phyloP scores from a whole-genome alignment of 2,113 vertebrate species.

The Anhinga rufa region DNA sequence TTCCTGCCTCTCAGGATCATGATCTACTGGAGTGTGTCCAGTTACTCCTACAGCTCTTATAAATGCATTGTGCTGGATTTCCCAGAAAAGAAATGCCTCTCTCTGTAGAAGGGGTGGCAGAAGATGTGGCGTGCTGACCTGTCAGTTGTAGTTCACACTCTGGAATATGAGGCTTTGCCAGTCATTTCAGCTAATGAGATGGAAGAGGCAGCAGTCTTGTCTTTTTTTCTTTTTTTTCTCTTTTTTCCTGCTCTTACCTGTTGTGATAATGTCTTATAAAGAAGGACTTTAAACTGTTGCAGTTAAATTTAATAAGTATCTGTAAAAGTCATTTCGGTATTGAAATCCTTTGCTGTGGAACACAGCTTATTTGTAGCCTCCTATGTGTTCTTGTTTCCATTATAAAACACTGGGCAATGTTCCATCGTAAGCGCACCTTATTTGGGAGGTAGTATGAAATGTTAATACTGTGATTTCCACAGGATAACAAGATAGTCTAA shows the following conservation, averaged over 20 bases:
- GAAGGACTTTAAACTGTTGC: background rate
- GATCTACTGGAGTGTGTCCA: background rate
- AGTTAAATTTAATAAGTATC: background rate
- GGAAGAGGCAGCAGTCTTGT: background rate
- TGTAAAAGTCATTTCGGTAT: background rate
- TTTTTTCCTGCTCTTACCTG: background rate
- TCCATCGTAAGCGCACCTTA: background rate
- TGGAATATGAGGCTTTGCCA: background rate
- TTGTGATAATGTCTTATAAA: background rate
- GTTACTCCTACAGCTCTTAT: background rate
- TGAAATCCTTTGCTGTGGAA: background rate
- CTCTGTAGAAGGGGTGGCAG: background rate
- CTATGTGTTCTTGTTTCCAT: background rate
- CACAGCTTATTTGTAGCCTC: background rate
- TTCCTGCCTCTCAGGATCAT: background rate
- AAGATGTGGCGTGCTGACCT: background rate
- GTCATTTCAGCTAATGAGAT: background rate
- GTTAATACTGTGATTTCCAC: background rate
- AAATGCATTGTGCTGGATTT: background rate
- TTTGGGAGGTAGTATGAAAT: background rate
- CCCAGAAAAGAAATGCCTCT: accelerated
- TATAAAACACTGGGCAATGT: background rate
- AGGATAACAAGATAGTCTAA: background rate
- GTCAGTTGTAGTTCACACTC: background rate
- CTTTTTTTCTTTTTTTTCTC: background rate